A percentile compares a stretch with the other conserved stretches of the same genome.
Conservation (phyloP, 1,140 invertebrate genomes). For the Megathymus violae region DNA sequence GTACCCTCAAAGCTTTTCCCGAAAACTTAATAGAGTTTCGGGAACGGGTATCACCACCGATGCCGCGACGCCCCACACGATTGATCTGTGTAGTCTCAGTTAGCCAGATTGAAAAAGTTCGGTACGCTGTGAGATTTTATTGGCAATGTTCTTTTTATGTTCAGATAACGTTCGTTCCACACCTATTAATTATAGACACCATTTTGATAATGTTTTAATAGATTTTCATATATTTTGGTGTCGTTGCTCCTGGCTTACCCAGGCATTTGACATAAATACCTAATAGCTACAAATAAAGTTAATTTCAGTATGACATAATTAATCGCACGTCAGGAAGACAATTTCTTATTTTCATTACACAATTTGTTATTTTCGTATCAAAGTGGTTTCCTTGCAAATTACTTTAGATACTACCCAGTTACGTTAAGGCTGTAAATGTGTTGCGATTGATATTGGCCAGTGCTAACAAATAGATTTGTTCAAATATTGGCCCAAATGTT, state of each 20-base stretch:
- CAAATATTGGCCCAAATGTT: constrained; percentile 13
- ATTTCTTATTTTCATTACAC: constrained; percentile 23
- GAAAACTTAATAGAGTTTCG: no score
- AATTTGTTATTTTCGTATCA: constrained; percentile 26
- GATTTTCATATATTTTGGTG: no score
- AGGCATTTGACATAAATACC: no score
- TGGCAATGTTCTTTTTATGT: no score
- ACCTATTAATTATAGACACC: constrained; percentile 18
- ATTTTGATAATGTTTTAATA: constrained; percentile 7
- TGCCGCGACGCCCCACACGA: no score
- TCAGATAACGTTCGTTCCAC: constrained; percentile 1
- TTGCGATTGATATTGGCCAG: not conserved
- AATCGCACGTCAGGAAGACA: constrained; percentile 15
- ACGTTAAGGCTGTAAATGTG: constrained; percentile 2
- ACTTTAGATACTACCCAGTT: not conserved
- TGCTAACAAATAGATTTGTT: constrained; percentile 26
- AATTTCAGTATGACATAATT: constrained; percentile 17
- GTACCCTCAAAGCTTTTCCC: no score
- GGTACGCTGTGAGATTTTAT: no score
- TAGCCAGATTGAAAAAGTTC: no score
- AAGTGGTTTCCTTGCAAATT: not conserved
- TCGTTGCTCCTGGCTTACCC: no score
- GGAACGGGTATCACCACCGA: no score
- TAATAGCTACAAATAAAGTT: constrained; percentile 12
- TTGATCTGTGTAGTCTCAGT: no score